Evolutionary conservation across 2,888 invertebrate species (phyloP).

Genomic region (Galeopsomyia nigrocyanea): DNA sequence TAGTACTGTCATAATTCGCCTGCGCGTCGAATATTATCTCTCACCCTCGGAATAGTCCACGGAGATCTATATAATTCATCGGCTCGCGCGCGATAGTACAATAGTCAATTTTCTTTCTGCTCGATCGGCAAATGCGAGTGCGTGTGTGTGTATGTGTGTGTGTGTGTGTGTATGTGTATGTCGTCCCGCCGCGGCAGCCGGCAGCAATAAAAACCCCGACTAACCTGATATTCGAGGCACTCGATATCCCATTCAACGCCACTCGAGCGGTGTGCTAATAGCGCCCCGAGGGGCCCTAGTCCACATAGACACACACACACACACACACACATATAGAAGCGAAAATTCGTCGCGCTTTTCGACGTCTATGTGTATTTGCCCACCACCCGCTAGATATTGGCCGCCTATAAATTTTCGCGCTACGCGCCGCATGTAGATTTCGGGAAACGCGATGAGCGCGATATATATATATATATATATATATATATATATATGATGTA

Average conservation of each 20-base stretch:
- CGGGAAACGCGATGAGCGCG: constrained; percentile 12
- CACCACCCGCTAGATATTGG: background rate
- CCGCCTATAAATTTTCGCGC: constrained; percentile 43
- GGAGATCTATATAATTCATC: constrained; percentile 18
- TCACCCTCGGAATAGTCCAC: background rate
- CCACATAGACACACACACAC: too few relatives aligned
- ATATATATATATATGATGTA: too few relatives aligned
- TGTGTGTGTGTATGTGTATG: too few relatives aligned
- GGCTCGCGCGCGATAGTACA: constrained; percentile 17
- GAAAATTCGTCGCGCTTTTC: constrained; percentile 48
- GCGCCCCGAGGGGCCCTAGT: constrained; percentile 25
- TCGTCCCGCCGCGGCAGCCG: constrained; percentile 17
- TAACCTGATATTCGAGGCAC: constrained; percentile 42
- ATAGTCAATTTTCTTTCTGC: constrained; percentile 50
- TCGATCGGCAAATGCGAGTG: constrained; percentile 48
- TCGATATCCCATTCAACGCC: constrained; percentile 39
- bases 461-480: too few relatives aligned
- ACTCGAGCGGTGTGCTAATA: constrained; percentile 48
- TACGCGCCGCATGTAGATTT: constrained; percentile 34
- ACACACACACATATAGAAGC: too few relatives aligned
- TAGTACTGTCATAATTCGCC: constrained; percentile 38
- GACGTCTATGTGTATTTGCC: background rate
- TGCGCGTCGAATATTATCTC: constrained; percentile 38
- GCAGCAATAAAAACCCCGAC: constrained; percentile 41
- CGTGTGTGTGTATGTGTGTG: too few relatives aligned